These are phyloP conservation scores for Peromyscus melanophrys DNA, from an alignment of 2,797 vertebrate genomes.

Conservation along the genomic window DNA sequence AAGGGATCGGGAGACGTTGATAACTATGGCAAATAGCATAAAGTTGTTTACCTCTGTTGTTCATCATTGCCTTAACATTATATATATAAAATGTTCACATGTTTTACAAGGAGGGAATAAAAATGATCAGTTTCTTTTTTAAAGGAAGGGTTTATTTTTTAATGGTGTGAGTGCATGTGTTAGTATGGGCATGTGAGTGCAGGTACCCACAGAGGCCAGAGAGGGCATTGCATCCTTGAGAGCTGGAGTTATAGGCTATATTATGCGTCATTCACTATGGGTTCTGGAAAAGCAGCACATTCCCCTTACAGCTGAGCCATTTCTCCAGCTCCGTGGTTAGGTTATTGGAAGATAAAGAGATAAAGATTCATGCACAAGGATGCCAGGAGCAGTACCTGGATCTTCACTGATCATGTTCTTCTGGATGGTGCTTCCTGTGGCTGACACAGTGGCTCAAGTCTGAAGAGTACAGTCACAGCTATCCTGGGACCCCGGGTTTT, in stretches of 20 bases:
- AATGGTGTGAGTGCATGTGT: neutral
- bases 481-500: neutral
- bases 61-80: neutral
- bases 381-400: too few species aligned
- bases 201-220: neutral
- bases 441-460: neutral
- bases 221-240: neutral
- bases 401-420: neutral
- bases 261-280: neutral
- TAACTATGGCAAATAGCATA: neutral
- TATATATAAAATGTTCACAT: neutral
- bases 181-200: neutral
- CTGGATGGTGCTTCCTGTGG: neutral
- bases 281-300: neutral
- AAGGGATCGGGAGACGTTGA: neutral
- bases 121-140: neutral
- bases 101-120: neutral
- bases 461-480: neutral
- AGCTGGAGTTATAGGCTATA: neutral
- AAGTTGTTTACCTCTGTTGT: neutral
- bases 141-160: neutral
- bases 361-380: too few species aligned
- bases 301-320: neutral
- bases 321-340: neutral
- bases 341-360: conserved; percentile 23